Evolutionary conservation across 2,797 vertebrate genomes (phyloP), one percentile per base, ranked within the genome.

Genomic region (Falco rusticolus): DNA sequence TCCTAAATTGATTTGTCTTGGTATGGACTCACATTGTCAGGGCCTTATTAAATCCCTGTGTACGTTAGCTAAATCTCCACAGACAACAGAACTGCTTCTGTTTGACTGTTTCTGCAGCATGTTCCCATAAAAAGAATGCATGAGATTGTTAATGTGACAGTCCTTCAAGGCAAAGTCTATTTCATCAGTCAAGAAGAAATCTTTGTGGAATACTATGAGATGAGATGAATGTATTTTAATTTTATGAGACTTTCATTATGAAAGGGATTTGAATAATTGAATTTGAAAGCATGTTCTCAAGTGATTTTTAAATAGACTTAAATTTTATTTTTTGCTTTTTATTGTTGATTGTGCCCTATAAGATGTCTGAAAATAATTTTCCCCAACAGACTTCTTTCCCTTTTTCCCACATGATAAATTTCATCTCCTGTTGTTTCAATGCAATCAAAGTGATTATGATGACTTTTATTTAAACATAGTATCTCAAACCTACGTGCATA

Each of bases 201-300:
- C 80, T 94, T 96, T 93, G 89, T 94, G 69, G 94, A 94, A 83
- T 72, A 89, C 20, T 59, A 50, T 59, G 93, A 60, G 47, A 63
- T 56, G 34, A 95, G 45, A 95, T 86, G 13, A 89, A 87, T 86
- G 76, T 13, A 86, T 95, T 97, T 96, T 90, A 87, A 94, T 87
- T 96, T 93, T 88, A 95, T 6, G 3, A 93, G 47, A 61, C n/a
- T 76, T 93, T 66, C 48, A 68, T 91, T 91, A 71, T 72, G 45
- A 95, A 90, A 71, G 26, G 51, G 96, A 79, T 87, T 92, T 82
- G 64, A 95, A 96, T 93, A 92, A 95, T 88, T 89, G 75, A 85
- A 94, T 78, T 85, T 88, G 77, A 93, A 91, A 95, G 12, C 21
- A 74, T 48, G n/a, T 31, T 96, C 65, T 90, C 82, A 90, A 93